A percentile compares a stretch with the other conserved stretches of the same genome.
phyloP scores from a whole-genome alignment of 2,113 vertebrate species.

The Martes martes region DNA sequence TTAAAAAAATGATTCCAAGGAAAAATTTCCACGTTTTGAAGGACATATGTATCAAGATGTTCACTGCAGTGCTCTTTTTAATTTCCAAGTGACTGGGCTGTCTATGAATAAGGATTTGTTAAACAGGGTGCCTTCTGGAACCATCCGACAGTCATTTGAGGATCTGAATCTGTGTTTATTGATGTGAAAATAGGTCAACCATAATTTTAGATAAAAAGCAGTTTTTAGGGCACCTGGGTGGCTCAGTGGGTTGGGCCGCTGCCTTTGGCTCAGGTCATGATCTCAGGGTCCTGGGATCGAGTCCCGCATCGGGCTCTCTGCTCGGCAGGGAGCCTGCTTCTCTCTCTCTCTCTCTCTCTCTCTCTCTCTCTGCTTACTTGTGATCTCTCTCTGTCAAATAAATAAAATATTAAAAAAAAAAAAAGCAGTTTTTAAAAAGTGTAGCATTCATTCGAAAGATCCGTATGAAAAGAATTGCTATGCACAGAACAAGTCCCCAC shows the following conservation, averaged over 20 bases:
- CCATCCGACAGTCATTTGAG: not conserved
- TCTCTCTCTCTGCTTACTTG: too few species aligned
- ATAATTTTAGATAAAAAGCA: not conserved
- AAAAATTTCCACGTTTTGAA: not conserved
- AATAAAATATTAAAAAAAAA: too few species aligned
- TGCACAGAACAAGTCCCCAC: fast-evolving
- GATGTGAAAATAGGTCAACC: not conserved
- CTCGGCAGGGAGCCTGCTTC: too few species aligned
- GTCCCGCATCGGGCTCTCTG: too few species aligned
- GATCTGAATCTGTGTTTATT: not conserved
- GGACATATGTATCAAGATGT: not conserved
- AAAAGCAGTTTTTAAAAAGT: not conserved
- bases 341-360: too few species aligned
- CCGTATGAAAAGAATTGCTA: fast-evolving
- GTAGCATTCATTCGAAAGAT: not conserved
- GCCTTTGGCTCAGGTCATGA: too few species aligned
- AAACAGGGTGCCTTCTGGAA: not conserved
- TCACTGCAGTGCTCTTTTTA: not conserved
- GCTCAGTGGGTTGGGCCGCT: too few species aligned
- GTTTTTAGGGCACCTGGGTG: too few species aligned
- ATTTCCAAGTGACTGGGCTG: not conserved
- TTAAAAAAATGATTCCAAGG: not conserved
- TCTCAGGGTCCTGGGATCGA: too few species aligned
- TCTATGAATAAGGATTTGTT: not conserved
- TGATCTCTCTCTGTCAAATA: too few species aligned